These are phyloP conservation scores for Anguilla obscura DNA, from an alignment of 2,797 vertebrate species.

Conservation along the genomic window DNA sequence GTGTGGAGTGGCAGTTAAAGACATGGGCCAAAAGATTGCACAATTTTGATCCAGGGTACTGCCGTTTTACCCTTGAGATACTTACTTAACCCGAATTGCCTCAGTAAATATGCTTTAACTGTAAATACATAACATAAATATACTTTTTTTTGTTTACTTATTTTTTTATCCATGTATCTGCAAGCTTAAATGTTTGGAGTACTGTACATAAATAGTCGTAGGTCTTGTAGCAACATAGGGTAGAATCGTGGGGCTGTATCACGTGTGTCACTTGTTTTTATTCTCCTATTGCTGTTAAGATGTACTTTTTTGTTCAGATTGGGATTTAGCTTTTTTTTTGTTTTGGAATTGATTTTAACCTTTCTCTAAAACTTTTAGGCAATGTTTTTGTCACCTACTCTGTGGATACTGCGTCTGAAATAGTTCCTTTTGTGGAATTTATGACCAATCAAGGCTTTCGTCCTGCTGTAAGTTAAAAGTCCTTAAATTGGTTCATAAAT, in stretches of 20 bases:
- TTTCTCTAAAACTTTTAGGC: conserved; percentile 64
- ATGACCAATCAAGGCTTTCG: conserved; percentile 83
- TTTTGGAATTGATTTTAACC: neutral
- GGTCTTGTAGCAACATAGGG: neutral
- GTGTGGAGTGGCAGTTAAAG: neutral
- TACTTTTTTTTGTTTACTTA: no score
- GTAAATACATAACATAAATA: no score
- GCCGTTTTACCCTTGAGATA: neutral
- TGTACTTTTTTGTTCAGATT: neutral
- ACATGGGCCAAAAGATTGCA: neutral
- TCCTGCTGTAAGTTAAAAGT: conserved; percentile 64
- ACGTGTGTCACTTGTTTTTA: neutral
- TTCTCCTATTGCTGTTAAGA: neutral
- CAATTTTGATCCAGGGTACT: neutral
- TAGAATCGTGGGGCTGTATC: neutral
- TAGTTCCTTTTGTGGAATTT: conserved; percentile 82
- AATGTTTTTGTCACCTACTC: conserved; percentile 91
- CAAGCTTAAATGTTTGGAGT: no score
- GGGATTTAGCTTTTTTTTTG: neutral
- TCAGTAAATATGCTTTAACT: neutral
- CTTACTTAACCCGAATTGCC: neutral
- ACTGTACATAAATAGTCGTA: no score
- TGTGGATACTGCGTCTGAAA: conserved; percentile 75
- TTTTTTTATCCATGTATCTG: no score
- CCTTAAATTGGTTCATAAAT: neutral